Conservation (phyloP, 2,888 invertebrate species). For the Mythimna ferrago region DNA sequence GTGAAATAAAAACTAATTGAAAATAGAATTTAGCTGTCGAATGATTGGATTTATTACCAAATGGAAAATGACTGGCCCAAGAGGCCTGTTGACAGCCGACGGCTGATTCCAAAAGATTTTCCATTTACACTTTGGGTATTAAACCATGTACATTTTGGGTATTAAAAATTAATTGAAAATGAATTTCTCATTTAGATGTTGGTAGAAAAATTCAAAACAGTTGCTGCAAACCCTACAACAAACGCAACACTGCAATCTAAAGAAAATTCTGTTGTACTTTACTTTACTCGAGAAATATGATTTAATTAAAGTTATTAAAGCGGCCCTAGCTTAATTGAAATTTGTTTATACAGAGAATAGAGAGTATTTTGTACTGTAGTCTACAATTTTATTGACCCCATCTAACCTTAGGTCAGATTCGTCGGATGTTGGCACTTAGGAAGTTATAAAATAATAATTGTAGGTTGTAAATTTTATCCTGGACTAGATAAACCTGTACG, state of each 20-base stretch:
- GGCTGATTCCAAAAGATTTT: too few relatives aligned
- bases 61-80: too few relatives aligned
- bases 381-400: conserved; percentile 81
- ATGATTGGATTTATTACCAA: too few relatives aligned
- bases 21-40: too few relatives aligned
- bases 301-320: conserved; percentile 88
- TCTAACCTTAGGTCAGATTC: conserved; percentile 69
- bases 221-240: conserved; percentile 73
- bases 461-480: conserved; percentile 36
- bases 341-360: conserved; percentile 81
- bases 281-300: conserved; percentile 80
- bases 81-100: too few relatives aligned
- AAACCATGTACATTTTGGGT: too few relatives aligned
- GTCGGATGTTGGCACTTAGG: conserved; percentile 68
- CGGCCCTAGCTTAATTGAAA: conserved; percentile 85
- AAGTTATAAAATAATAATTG: conserved; percentile 69
- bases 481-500: conserved; percentile 13
- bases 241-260: conserved; percentile 71
- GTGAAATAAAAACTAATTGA: too few relatives aligned
- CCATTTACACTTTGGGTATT: too few relatives aligned
- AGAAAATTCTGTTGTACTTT: conserved; percentile 70
- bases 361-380: conserved; percentile 78
- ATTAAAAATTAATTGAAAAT: too few relatives aligned
- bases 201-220: background rate
- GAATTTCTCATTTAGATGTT: background rate